A percentile compares a stretch with the other conserved stretches of the same genome.
phyloP scores from a whole-genome alignment of 2,113 vertebrate species.

The Nothoprocta pentlandii region DNA sequence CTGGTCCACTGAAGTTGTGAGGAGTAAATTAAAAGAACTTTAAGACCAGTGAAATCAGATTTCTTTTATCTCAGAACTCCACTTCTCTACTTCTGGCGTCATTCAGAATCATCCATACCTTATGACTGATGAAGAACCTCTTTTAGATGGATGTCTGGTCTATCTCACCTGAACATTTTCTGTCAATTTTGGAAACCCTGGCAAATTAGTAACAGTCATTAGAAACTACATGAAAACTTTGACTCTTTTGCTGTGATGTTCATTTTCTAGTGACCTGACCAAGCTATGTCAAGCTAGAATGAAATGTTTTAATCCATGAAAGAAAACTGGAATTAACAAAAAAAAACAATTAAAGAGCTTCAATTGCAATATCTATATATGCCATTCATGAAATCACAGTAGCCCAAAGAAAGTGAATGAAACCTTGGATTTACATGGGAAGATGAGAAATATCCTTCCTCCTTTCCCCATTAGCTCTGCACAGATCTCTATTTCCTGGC shows the following conservation, averaged over 20 bases:
- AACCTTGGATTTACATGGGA: neutral
- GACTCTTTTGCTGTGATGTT: neutral
- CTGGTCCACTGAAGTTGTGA: neutral
- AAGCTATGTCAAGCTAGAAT: neutral
- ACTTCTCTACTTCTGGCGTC: neutral
- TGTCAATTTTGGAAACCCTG: neutral
- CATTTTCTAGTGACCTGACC: neutral
- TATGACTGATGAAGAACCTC: neutral
- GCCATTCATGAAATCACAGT: neutral
- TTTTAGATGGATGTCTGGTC: neutral
- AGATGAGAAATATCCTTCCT: neutral
- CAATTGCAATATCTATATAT: neutral
- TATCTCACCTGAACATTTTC: neutral
- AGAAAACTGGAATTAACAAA: neutral
- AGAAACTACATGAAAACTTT: neutral
- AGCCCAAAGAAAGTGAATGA: neutral
- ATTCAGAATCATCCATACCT: neutral
- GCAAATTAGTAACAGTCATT: neutral
- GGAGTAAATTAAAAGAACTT: neutral
- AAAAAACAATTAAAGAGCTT: neutral
- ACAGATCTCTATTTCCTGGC: neutral
- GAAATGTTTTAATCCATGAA: neutral
- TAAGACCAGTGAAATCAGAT: neutral
- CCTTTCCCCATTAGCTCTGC: neutral
- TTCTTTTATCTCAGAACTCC: neutral